Conservation (phyloP, 2,888 invertebrate genomes). For the Zelleria hepariella region DNA sequence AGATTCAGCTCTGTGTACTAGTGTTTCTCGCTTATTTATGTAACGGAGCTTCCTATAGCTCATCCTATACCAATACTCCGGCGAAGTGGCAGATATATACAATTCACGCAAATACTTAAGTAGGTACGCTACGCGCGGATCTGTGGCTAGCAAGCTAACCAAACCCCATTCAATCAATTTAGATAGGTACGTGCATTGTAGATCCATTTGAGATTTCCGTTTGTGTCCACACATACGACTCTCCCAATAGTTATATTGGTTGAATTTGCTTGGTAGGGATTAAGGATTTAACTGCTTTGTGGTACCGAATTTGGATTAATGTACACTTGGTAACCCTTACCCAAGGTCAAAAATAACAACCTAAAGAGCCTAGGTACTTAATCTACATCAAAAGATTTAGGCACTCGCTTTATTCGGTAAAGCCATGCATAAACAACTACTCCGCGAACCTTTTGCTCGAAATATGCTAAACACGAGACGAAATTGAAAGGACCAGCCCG, state of each 20-base stretch:
- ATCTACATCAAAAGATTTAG: neutral
- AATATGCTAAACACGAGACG: neutral
- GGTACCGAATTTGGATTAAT: too few relatives aligned
- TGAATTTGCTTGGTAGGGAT: too few relatives aligned
- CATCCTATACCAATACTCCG: too few relatives aligned
- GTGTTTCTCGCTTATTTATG: too few relatives aligned
- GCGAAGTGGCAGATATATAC: too few relatives aligned
- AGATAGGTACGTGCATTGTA: neutral
- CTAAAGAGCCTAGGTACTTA: neutral
- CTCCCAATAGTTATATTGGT: too few relatives aligned
- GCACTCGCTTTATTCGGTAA: neutral
- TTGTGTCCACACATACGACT: neutral
- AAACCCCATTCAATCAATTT: neutral
- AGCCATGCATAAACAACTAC: neutral
- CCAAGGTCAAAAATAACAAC: neutral
- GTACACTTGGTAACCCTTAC: too few relatives aligned
- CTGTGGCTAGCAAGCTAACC: neutral
- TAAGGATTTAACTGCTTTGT: too few relatives aligned
- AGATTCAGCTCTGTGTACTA: too few relatives aligned
- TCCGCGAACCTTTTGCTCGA: neutral
- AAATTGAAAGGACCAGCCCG: neutral
- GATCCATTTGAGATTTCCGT: neutral
- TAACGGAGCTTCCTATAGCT: too few relatives aligned
- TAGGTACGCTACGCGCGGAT: too few relatives aligned
- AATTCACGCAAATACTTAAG: too few relatives aligned